Base-by-base conservation (phyloP, 1,140 invertebrate genomes). In the Oreohelix idahoensis region DNA sequence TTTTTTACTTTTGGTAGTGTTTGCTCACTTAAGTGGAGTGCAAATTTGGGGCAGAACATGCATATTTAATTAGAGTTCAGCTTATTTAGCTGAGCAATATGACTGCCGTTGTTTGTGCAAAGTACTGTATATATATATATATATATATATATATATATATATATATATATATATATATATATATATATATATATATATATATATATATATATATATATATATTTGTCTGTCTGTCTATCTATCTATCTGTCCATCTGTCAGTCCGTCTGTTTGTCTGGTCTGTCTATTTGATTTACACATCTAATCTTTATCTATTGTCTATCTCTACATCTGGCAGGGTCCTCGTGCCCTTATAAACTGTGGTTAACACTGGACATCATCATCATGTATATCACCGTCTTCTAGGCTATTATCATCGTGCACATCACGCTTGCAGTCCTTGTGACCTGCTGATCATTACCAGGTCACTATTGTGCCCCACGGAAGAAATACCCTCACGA, bases 311-410 rank as follows among this genome's bases (percentile, higher is more conserved):
- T n/a, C n/a, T n/a, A 32, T 17, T 39, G 29, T 35, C 36, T 35
- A 71, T 71, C 10, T 71, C 5, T 10, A 29, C 29, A 36, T 39
- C 4, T 10, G 36, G 1, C 5, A 35, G 4, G 4, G 15, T 71
- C 69, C 13, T 36, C 11, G 32, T 29, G 11, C 26, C 63, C 32
- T 23, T 10, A 8, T 36, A 10, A 20, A 13, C 23, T 42, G 35
- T 1, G 23, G 39, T 51, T 35, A 76, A 36, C 74, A 76, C 45
- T 76, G 74, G 13, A 76, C 32, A 36, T 76, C 74, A 29, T 23
- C 74, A 35, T 51, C 38, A 13, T 23, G 39, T 23, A 0, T 32
- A 29, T 13, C 26, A n/a, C 1, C 74, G 13, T 76, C 32, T 53
- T 51, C 26, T 35, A 26, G 26, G 2, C 4, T 1, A 8, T 17